Evolutionary conservation across 2,888 invertebrate species (phyloP).

Genomic region (Autographa gamma): DNA sequence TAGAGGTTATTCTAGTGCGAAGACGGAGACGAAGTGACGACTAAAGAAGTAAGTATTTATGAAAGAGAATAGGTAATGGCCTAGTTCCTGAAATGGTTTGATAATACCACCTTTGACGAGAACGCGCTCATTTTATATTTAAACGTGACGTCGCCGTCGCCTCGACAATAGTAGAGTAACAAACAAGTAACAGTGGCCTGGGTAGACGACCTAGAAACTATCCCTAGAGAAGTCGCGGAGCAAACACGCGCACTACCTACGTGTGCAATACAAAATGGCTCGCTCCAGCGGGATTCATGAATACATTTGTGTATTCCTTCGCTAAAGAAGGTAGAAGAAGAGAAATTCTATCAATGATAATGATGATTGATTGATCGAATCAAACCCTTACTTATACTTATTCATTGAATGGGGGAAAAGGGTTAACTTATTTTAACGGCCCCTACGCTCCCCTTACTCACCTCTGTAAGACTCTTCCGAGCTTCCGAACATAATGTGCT

Average conservation of each 20-base stretch:
- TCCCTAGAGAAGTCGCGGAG: neutral
- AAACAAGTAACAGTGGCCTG: neutral
- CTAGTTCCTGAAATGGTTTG: neutral
- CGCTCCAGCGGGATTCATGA: neutral
- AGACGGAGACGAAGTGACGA: slow-evolving; percentile 15
- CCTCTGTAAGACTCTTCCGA: slow-evolving; percentile 1
- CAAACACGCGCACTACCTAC: neutral
- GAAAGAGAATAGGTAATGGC: neutral
- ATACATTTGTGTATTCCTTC: neutral
- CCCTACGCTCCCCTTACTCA: neutral
- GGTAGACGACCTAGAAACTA: neutral
- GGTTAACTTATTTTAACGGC: slow-evolving; percentile 15
- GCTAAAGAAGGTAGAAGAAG: neutral
- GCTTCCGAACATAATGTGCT: no score
- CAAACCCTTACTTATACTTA: no score
- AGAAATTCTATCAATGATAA: slow-evolving; percentile 7
- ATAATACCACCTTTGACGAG: neutral
- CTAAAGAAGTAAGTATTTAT: neutral
- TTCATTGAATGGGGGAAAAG: neutral
- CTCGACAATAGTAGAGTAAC: slow-evolving; percentile 4
- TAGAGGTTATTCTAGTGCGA: slow-evolving; percentile 22
- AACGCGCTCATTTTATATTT: neutral
- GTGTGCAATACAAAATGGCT: neutral
- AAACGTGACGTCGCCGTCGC: slow-evolving; percentile 1
- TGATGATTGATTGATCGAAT: slow-evolving; percentile 22